These are phyloP conservation scores for Sinodicranocentrus sp. DNA, from an alignment of 2,888 invertebrate species.

Conservation along the genomic window DNA sequence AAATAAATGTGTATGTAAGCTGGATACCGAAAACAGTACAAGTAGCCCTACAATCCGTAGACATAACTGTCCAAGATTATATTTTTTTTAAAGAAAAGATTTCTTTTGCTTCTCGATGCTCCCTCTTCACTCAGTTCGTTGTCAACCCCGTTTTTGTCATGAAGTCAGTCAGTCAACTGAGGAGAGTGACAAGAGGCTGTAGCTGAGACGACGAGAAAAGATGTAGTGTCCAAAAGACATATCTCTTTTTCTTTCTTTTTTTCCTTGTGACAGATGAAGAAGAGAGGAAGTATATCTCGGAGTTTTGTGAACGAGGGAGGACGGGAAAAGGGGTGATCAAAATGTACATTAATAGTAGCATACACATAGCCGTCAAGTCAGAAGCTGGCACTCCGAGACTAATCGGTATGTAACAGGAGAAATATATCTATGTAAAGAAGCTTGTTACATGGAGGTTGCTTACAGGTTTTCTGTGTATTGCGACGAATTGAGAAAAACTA, in stretches of 20 bases:
- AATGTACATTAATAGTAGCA: slow-evolving; percentile 29
- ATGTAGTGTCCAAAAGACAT: slow-evolving; percentile 30
- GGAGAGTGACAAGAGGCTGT: slow-evolving; percentile 59
- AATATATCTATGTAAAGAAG: neutral
- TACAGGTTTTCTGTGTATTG: no score
- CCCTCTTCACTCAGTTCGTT: slow-evolving; percentile 33
- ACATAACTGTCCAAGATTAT: slow-evolving; percentile 19
- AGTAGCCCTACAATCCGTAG: neutral
- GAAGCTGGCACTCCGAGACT: slow-evolving; percentile 58
- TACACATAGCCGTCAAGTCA: slow-evolving; percentile 36
- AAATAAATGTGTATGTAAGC: neutral
- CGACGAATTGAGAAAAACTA: no score
- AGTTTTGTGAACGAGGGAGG: neutral
- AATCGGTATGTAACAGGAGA: slow-evolving; percentile 41
- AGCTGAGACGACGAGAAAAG: slow-evolving; percentile 12
- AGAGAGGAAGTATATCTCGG: slow-evolving; percentile 38
- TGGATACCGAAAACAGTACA: neutral
- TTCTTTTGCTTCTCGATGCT: neutral
- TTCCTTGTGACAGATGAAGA: slow-evolving; percentile 51
- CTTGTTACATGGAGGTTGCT: neutral
- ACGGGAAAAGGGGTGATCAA: slow-evolving; percentile 39
- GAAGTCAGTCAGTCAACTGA: slow-evolving; percentile 53
- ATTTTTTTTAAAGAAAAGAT: neutral
- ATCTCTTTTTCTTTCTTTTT: no score
- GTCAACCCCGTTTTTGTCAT: slow-evolving; percentile 61